phyloP scores from a whole-genome alignment of 2,113 vertebrate genomes.

The Centropus unirufus region DNA sequence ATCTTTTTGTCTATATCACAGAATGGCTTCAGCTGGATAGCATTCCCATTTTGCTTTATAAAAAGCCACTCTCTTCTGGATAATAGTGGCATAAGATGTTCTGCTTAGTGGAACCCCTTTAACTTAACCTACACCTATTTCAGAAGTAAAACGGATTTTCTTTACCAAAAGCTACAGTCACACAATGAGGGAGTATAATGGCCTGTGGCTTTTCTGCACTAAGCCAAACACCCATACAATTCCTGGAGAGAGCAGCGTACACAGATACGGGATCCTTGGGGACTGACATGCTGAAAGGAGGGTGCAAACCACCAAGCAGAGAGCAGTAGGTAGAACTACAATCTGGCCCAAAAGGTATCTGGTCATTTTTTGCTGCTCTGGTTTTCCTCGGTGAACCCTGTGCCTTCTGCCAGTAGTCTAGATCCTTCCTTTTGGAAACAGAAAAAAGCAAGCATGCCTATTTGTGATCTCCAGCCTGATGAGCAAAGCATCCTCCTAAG shows the following conservation, averaged over 20 bases:
- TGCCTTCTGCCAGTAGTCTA: neutral
- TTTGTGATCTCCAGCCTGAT: neutral
- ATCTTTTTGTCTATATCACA: neutral
- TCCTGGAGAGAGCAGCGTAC: neutral
- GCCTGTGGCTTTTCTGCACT: neutral
- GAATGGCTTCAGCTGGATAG: neutral
- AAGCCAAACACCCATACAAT: neutral
- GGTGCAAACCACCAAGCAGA: neutral
- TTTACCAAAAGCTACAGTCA: neutral
- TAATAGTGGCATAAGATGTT: neutral
- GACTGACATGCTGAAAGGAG: fast-evolving
- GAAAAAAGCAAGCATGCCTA: neutral
- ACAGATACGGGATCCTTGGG: neutral
- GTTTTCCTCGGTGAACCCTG: neutral
- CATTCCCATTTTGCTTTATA: neutral
- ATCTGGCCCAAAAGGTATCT: neutral
- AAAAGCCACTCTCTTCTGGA: neutral
- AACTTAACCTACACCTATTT: neutral
- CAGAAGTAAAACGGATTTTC: neutral
- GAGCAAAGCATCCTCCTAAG: neutral
- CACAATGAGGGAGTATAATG: neutral
- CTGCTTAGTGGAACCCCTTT: neutral
- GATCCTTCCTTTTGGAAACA: neutral
- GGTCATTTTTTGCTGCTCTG: neutral
- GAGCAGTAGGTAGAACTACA: neutral